phyloP scores from a whole-genome alignment of 1,140 invertebrate species.

The Meloidogyne chitwoodi region DNA sequence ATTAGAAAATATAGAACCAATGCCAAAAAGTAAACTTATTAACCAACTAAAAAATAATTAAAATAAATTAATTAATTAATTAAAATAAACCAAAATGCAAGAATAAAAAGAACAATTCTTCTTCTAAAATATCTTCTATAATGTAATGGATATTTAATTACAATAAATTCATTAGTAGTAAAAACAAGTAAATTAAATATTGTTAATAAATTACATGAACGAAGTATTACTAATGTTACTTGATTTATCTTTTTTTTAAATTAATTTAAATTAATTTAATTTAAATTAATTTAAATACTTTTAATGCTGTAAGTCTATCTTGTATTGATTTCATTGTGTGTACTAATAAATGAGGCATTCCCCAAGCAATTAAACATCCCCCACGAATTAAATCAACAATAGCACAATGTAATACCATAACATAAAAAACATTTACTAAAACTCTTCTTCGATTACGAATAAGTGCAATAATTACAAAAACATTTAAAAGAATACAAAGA shows the following conservation, averaged over 20 bases:
- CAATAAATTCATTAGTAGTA: slow-evolving; percentile 56
- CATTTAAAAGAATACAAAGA: slow-evolving; percentile 49
- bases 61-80: not conserved
- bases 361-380: slow-evolving; percentile 49
- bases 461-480: slow-evolving; percentile 49
- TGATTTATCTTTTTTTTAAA: slow-evolving; percentile 50
- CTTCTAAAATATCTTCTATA: slow-evolving; percentile 56
- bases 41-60: slow-evolving; percentile 43
- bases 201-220: slow-evolving; percentile 56
- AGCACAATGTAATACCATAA: slow-evolving; percentile 56
- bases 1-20: slow-evolving; percentile 55
- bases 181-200: slow-evolving; percentile 59
- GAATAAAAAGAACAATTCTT: slow-evolving; percentile 51
- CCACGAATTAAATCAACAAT: slow-evolving; percentile 58
- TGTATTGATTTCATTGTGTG: slow-evolving; percentile 39
- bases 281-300: slow-evolving; percentile 21
- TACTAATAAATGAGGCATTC: slow-evolving; percentile 48
- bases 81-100: slow-evolving; percentile 39
- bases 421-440: slow-evolving; percentile 57
- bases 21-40: slow-evolving; percentile 50
- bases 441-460: slow-evolving; percentile 50
- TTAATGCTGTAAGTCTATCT: slow-evolving; percentile 42
- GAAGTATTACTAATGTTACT: slow-evolving; percentile 53
- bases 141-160: slow-evolving; percentile 59
- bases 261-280: not conserved